These are phyloP conservation scores for Mellivora capensis DNA, from an alignment of 2,113 vertebrate species.

Conservation along the genomic window DNA sequence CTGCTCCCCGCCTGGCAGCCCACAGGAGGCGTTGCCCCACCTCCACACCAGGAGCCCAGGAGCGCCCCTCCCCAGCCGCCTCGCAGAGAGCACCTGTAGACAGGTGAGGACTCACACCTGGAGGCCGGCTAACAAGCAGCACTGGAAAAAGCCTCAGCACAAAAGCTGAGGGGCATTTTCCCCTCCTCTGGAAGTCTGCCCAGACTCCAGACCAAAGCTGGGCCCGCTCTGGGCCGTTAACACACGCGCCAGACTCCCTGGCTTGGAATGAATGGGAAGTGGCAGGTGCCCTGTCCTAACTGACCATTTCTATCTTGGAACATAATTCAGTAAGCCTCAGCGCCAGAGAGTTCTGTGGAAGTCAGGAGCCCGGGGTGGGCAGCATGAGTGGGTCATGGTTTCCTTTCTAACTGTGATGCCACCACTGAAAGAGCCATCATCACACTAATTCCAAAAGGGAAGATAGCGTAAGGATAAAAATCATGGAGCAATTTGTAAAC, in stretches of 20 bases:
- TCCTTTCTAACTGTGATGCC: background rate
- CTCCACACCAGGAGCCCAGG: background rate
- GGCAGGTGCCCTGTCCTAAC: background rate
- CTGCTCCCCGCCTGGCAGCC: background rate
- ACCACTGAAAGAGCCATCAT: background rate
- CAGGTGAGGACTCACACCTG: background rate
- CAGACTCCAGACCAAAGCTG: background rate
- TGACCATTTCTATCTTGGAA: background rate
- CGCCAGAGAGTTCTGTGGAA: background rate
- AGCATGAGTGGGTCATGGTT: background rate
- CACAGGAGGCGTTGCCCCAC: background rate
- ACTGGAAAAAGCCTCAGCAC: too few species aligned
- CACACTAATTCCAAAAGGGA: background rate
- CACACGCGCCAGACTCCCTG: fast-evolving
- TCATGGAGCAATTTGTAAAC: background rate
- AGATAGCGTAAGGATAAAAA: background rate
- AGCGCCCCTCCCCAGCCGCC: background rate
- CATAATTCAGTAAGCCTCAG: background rate
- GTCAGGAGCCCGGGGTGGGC: background rate
- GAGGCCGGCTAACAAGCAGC: background rate
- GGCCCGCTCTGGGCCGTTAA: background rate
- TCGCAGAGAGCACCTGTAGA: fast-evolving
- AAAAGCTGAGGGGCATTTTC: background rate
- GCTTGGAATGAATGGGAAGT: background rate
- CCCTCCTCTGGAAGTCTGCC: background rate